A percentile compares a stretch with the other conserved stretches of the same genome.
Conservation (phyloP, 2,888 invertebrate species). For the Drosophila leonis region DNA sequence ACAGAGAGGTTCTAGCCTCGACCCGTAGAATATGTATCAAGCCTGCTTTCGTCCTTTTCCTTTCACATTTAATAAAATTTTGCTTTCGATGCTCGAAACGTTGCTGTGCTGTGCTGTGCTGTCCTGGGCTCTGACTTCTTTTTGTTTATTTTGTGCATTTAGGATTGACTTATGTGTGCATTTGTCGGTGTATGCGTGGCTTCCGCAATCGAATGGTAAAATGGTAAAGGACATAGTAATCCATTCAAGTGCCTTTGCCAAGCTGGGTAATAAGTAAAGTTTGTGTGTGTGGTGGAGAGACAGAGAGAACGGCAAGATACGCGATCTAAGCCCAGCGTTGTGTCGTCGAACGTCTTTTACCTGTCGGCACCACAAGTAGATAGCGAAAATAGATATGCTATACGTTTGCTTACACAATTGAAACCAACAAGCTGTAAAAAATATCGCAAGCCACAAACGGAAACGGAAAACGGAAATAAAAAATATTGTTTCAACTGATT, state of each 20-base stretch:
- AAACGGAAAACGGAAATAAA: slow-evolving; percentile 61
- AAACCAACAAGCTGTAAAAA: slow-evolving; percentile 30
- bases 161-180: slow-evolving; percentile 13
- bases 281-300: not conserved
- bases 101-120: slow-evolving; percentile 16
- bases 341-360: slow-evolving; percentile 16
- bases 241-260: slow-evolving; percentile 27
- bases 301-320: slow-evolving; percentile 9
- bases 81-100: slow-evolving; percentile 31
- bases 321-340: slow-evolving; percentile 34
- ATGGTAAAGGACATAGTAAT: slow-evolving; percentile 31
- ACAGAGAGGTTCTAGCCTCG: not conserved
- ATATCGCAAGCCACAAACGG: slow-evolving; percentile 67
- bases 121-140: slow-evolving; percentile 43
- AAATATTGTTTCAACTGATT: slow-evolving; percentile 84
- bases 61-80: slow-evolving; percentile 56
- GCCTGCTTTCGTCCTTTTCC: slow-evolving; percentile 31
- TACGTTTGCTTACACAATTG: slow-evolving; percentile 14
- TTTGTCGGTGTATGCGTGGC: slow-evolving; percentile 20
- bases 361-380: slow-evolving; percentile 39
- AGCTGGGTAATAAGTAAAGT: slow-evolving; percentile 35
- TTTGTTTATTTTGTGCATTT: slow-evolving; percentile 51
- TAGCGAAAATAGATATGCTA: slow-evolving; percentile 46
- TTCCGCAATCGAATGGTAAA: slow-evolving; percentile 46
- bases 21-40: not conserved